A percentile compares a stretch with the other conserved stretches of the same genome.
Conservation (phyloP, 1,140 invertebrate species). For the Matsumurasca onukii region DNA sequence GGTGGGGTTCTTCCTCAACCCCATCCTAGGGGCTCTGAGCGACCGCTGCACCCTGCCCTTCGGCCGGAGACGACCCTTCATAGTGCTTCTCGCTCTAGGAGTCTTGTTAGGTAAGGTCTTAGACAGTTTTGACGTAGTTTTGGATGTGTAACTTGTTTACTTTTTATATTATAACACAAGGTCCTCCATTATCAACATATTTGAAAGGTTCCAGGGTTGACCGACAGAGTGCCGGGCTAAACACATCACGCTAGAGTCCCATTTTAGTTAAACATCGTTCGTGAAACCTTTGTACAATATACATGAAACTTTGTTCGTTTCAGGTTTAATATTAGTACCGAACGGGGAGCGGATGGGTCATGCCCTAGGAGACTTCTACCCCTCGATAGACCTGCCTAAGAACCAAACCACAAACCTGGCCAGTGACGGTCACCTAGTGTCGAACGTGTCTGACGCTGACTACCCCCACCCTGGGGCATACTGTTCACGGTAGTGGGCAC, state of each 20-base stretch:
- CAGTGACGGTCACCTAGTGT: constrained; percentile 36
- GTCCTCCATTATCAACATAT: no score
- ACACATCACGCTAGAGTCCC: no score
- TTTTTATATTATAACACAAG: no score
- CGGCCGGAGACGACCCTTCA: constrained; percentile 88
- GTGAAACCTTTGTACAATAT: no score
- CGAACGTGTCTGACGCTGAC: constrained; percentile 30
- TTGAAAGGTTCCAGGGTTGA: no score
- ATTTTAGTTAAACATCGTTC: no score
- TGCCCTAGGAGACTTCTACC: constrained; percentile 68
- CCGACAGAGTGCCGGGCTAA: no score
- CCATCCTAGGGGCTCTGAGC: constrained; percentile 87
- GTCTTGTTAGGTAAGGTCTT: constrained; percentile 77
- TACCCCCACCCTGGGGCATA: constrained; percentile 79
- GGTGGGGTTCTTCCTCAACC: constrained; percentile 91
- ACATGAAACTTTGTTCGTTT: constrained; percentile 37
- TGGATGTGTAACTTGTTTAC: no score
- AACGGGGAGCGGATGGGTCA: constrained; percentile 86
- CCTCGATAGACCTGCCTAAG: constrained; percentile 37
- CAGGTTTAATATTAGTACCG: constrained; percentile 84
- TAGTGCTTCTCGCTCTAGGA: constrained; percentile 83
- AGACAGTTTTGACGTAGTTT: no score
- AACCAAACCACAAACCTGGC: not conserved
- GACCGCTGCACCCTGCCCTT: constrained; percentile 79
- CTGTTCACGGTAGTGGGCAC: constrained; percentile 93